Evolutionary conservation across 2,797 vertebrate species (phyloP).

Genomic region (Sardinella longiceps): DNA sequence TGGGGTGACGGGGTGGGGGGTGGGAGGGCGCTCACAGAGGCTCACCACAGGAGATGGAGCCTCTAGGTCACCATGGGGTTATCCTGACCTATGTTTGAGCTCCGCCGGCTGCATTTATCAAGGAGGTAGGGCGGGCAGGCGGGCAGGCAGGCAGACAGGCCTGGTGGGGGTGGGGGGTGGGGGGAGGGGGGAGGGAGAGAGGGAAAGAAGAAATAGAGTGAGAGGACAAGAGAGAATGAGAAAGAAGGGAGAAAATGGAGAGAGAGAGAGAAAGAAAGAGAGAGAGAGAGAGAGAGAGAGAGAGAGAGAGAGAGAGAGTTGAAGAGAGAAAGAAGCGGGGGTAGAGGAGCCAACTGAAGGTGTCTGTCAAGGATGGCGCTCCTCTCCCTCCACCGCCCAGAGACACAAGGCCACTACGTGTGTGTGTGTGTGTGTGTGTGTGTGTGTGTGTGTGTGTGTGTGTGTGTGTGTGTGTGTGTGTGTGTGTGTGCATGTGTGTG

Average conservation of each 20-base stretch:
- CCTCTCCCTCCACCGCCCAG: slow-evolving; percentile 48
- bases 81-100: slow-evolving; percentile 80
- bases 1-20: slow-evolving; percentile 52
- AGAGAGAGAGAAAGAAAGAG: slow-evolving; percentile 36
- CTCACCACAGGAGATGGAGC: slow-evolving; percentile 77
- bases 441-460: no score
- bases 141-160: slow-evolving; percentile 51
- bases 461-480: no score
- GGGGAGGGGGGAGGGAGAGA: not conserved
- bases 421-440: no score
- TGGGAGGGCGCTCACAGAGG: slow-evolving; percentile 72
- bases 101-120: slow-evolving; percentile 80
- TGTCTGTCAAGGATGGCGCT: slow-evolving; percentile 69
- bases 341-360: slow-evolving; percentile 58
- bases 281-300: slow-evolving; percentile 36
- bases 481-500: no score
- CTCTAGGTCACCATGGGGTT: slow-evolving; percentile 84
- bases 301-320: slow-evolving; percentile 22
- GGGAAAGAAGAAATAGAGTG: not conserved
- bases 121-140: slow-evolving; percentile 56
- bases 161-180: slow-evolving; percentile 39
- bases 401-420: slow-evolving; percentile 71
- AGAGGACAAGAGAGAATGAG: not conserved
- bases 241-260: no score
- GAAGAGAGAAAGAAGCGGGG: slow-evolving; percentile 11